Evolutionary conservation across 2,888 invertebrate genomes (phyloP).

Genomic region (Lamellibrachia columna): DNA sequence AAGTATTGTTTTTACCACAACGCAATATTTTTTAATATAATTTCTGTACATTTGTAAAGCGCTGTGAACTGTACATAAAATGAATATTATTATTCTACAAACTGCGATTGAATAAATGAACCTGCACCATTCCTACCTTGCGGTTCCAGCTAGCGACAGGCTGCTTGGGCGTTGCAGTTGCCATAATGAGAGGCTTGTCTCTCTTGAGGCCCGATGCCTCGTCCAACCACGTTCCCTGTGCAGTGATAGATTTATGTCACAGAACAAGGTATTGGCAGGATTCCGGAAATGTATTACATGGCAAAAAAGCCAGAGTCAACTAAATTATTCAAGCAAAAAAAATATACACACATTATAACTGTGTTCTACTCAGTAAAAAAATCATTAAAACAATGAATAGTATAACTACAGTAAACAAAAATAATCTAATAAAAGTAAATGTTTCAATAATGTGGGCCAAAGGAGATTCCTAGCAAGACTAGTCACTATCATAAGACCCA

Average conservation of each 20-base stretch:
- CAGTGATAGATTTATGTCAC: not conserved
- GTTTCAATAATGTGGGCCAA: too few relatives aligned
- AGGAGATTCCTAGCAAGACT: too few relatives aligned
- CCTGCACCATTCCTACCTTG: constrained; percentile 45
- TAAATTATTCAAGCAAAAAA: not conserved
- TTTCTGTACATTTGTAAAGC: too few relatives aligned
- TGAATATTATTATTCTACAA: too few relatives aligned
- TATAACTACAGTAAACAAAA: too few relatives aligned
- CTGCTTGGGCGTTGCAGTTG: constrained; percentile 43
- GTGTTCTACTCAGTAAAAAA: not conserved
- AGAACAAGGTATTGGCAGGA: not conserved
- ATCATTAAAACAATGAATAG: too few relatives aligned
- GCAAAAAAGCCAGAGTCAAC: not conserved
- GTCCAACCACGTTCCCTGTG: constrained; percentile 63
- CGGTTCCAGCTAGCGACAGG: constrained; percentile 63
- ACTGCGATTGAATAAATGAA: too few relatives aligned
- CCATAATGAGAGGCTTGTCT: constrained; percentile 56
- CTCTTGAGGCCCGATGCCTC: constrained; percentile 65
- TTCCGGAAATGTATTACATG: not conserved
- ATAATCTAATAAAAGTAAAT: too few relatives aligned
- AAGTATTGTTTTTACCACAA: too few relatives aligned
- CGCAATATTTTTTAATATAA: too few relatives aligned
- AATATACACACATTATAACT: not conserved
- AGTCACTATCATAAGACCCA: too few relatives aligned
- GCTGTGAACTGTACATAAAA: too few relatives aligned